phyloP scores from a whole-genome alignment of 2,888 invertebrate species.

The Buathra laborator region DNA sequence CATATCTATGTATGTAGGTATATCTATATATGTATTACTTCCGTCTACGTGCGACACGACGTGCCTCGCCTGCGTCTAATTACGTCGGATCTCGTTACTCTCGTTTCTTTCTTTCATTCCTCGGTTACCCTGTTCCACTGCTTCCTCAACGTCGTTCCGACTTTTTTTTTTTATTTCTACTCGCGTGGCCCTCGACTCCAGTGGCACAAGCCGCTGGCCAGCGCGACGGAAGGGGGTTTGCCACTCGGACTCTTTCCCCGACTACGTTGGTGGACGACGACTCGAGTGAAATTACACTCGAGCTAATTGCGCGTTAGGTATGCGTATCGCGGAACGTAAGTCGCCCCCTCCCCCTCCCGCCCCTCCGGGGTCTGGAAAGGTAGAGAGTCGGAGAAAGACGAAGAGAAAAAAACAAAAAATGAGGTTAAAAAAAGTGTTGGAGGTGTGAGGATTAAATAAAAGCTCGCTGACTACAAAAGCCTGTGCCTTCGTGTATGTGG shows the following conservation, averaged over 20 bases:
- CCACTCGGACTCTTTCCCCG: conserved; percentile 35
- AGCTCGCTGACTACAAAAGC: background rate
- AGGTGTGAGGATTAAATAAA: conserved; percentile 36
- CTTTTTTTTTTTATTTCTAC: conserved; percentile 21
- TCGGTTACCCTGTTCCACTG: background rate
- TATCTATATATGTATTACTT: background rate
- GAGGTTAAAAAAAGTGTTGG: background rate
- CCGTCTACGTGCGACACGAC: background rate
- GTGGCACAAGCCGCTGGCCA: conserved; percentile 39
- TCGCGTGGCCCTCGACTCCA: conserved; percentile 25
- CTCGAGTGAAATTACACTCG: conserved; percentile 75
- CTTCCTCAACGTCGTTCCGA: conserved; percentile 3
- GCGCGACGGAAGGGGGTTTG: background rate
- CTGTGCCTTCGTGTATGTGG: background rate
- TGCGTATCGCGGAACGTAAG: conserved; percentile 66
- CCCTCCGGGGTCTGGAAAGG: background rate
- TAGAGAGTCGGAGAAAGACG: background rate
- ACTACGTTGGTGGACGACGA: conserved; percentile 25
- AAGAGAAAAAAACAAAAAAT: background rate
- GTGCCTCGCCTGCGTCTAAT: conserved; percentile 31
- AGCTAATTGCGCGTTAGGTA: conserved; percentile 76
- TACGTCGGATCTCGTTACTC: conserved; percentile 47
- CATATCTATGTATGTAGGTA: too few relatives aligned
- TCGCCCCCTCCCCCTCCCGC: background rate
- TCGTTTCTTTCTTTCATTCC: conserved; percentile 34